Evolutionary conservation across 2,113 vertebrate genomes (phyloP), one percentile per base, ranked within the genome.

Genomic region (Gasterosteus aculeatus): DNA sequence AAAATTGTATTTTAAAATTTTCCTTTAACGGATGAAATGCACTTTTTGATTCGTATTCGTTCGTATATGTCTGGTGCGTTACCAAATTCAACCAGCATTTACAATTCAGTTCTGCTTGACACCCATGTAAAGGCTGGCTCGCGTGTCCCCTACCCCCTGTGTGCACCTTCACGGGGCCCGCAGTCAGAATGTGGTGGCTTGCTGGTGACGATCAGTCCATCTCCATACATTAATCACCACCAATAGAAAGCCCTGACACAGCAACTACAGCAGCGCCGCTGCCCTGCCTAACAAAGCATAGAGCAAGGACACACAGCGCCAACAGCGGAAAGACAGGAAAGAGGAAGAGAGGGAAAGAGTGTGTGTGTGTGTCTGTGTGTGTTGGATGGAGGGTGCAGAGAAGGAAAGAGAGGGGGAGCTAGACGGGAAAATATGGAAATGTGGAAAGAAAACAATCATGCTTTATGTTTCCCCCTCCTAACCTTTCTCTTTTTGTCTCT

Each of bases 281-380:
- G 90, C 94, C 94, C 94, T 97, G 96, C 95, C 97, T 98, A 98
- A 96, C 97, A 98, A 99, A 98, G 95, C 98, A 98, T 97, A 95
- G 92, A 97, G 92, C 97, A 98, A 99, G 97, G 97, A 99, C 98
- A 97, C 96, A 92, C 92, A 95, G 95, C 93, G 95, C 97, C 96
- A 96, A 94, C 96, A 98, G 96, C 94, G 93, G 95, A 90, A 81
- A 95, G 93, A 96, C 94, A 80, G 85, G 83, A 77, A 94, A 92
- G 95, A 95, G 78, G 81, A 87, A 77, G 94, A 94, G 95, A 95
- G 81, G 81, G 92, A 75, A 93, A 92, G 93, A 88, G 86, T 81
- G 78, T 89, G 61, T 84, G 59, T 74, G 75, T 66, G 71, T 35
- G 33, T 35, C 33, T 35, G 33, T 85, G 87, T 88, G 95, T 92